Evolutionary conservation across 1,140 invertebrate genomes (phyloP).

Genomic region (Leptonema lineaticorne): DNA sequence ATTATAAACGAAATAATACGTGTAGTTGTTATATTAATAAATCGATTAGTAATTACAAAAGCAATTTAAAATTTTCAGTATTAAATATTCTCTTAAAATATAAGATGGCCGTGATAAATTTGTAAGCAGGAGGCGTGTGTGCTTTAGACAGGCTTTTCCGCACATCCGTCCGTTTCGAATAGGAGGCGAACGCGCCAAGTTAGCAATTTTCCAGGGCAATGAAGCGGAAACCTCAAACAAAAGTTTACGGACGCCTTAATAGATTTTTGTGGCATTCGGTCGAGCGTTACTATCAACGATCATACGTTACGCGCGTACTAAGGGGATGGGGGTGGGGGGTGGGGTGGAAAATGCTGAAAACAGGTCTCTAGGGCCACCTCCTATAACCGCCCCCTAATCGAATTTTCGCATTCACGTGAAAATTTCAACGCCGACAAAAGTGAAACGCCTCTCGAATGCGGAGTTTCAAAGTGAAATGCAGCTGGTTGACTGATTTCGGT

Average conservation of each 20-base stretch:
- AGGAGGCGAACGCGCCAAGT: conserved; percentile 1
- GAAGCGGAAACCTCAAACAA: conserved; percentile 24
- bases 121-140: neutral
- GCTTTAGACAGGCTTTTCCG: conserved; percentile 17
- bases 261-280: conserved; percentile 24
- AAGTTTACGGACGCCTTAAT: conserved; percentile 25
- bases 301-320: neutral
- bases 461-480: neutral
- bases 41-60: too few relatives aligned
- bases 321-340: neutral
- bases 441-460: neutral
- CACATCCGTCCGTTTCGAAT: neutral
- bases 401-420: neutral
- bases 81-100: too few relatives aligned
- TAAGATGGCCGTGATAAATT: too few relatives aligned
- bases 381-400: neutral
- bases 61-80: too few relatives aligned
- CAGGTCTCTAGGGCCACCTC: too few relatives aligned
- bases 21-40: too few relatives aligned
- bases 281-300: neutral
- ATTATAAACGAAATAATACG: too few relatives aligned
- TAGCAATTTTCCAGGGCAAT: conserved; percentile 30
- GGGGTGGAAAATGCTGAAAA: too few relatives aligned
- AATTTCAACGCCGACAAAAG: neutral
- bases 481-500: neutral